Evolutionary conservation across 2,888 invertebrate genomes (phyloP).

Genomic region (Erynnis tages): DNA sequence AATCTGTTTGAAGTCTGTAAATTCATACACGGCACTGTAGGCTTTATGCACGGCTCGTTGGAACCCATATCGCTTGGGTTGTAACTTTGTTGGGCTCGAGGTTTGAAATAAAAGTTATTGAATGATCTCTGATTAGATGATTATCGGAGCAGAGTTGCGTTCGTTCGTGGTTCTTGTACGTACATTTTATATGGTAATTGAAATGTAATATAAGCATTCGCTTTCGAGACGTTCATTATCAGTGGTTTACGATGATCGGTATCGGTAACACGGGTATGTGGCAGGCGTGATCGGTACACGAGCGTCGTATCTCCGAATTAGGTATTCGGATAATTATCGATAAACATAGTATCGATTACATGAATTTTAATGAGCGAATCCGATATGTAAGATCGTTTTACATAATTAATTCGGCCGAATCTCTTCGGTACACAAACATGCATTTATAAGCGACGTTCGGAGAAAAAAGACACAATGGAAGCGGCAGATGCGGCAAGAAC

Average conservation of each 20-base stretch:
- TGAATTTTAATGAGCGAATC: constrained; percentile 62
- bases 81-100: constrained; percentile 39
- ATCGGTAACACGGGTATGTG: constrained; percentile 45
- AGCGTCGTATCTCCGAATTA: constrained; percentile 47
- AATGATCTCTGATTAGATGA: constrained; percentile 80
- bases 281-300: constrained; percentile 40
- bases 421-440: constrained; percentile 23
- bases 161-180: constrained; percentile 52
- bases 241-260: constrained; percentile 56
- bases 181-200: constrained; percentile 79
- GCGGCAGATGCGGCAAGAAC: constrained; percentile 68
- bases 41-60: constrained; percentile 46
- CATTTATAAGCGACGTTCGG: constrained; percentile 29
- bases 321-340: constrained; percentile 58
- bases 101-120: constrained; percentile 71
- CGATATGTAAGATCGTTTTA: constrained; percentile 40
- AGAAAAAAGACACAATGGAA: constrained; percentile 57
- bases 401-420: constrained; percentile 26
- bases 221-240: constrained; percentile 65
- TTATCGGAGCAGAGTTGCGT: constrained; percentile 72
- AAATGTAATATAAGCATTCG: constrained; percentile 74
- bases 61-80: constrained; percentile 43
- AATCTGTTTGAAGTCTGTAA: constrained; percentile 59
- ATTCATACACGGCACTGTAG: constrained; percentile 45
- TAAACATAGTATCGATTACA: constrained; percentile 59